Base-by-base conservation (phyloP, 1,140 invertebrate genomes). In the Drosophila fuyamai region DNA sequence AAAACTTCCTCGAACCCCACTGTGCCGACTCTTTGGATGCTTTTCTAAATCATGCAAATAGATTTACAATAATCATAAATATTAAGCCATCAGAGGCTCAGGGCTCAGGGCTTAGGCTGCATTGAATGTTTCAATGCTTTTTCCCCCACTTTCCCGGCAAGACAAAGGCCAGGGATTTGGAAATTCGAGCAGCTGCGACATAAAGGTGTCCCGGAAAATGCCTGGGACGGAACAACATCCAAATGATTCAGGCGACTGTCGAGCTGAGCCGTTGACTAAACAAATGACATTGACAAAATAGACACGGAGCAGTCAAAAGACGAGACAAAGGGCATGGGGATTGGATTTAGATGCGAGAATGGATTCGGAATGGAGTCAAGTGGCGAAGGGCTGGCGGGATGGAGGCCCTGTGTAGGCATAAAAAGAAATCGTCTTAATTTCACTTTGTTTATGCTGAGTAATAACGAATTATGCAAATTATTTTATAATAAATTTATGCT, bases 401-500 rank as follows among this genome's bases (percentile, higher is more conserved):
- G 68, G 60, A 66, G 61, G 60, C 70, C 46, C 61, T 61, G 63
- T 51, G 41, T 50, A 55, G 55, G 62, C 75, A 68, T 76, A 71
- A 85, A 85, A 84, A 84, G 81, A 85, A 84, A 86, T 85, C 83
- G 84, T 88, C 83, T 84, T 88, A 90, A 89, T 89, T 89, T 89
- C 85, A 90, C 84, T 89, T 90, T 89, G 81, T 89, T 89, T 89
- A 90, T 89, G 85, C 84, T 89, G 84, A 89, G 85, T 84, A 89
- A 89, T 90, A 89, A 89, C 84, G 84, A 89, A 89, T 89, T 89
- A 89, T 89, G 84, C 85, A 89, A 89, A 89, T 89, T 84, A 89
- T 89, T 88, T 89, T 89, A 89, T 89, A 89, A 89, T 89, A 89
- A 89, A 89, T 89, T 89, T 90, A 89, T 89, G 85, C 85, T 80